Base-by-base conservation (phyloP, 2,888 invertebrate genomes). In the Agriopis aurantiaria region DNA sequence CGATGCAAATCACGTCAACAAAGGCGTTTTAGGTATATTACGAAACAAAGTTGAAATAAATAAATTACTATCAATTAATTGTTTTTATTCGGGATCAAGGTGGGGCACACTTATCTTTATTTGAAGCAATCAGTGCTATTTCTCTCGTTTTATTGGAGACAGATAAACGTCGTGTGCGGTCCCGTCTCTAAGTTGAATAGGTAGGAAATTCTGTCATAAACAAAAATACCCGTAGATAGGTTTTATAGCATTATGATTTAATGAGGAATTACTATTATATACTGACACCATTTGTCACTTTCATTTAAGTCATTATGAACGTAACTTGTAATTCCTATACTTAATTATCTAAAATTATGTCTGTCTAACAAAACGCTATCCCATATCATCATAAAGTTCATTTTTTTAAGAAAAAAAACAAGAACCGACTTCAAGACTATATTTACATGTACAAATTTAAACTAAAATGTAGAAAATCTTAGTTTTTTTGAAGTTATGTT, bases 161-260 rank as follows among this genome's bases (percentile, higher is more conserved):
- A 65, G 68, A 75, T 69, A 73, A 66, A 52, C 72, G n/a, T 33
- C 40, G 68, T 69, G 75, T 75, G 75, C 74, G 75, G 75, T 75
- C 75, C 46, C 40, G 41, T 57, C 46, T 17, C 0, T 23, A 14
- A 14, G n/a, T 52, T 45, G 23, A 8, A 45, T 52, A 49, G 17
- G 53, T 46, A 46, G 55, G 49, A 55, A 40, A 59, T 65, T 46
- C 33, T 33, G 45, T 62, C 65, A 67, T 65, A 67, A 66, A 68
- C 58, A 14, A 62, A 59, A 72, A 68, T 33, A 33, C 33, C 33
- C 33, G 33, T 70, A 67, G 65, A 65, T 58, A 51, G 41, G 17
- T 41, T 56, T 14, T 57, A 11, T 59, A n/a, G 8, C n/a, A 45
- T 52, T 17, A 9, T 55, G 46, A 33, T 53, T 46, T 63, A 7